Base-by-base conservation (phyloP, 2,797 vertebrate genomes). In the Phoeniculus purpureus region DNA sequence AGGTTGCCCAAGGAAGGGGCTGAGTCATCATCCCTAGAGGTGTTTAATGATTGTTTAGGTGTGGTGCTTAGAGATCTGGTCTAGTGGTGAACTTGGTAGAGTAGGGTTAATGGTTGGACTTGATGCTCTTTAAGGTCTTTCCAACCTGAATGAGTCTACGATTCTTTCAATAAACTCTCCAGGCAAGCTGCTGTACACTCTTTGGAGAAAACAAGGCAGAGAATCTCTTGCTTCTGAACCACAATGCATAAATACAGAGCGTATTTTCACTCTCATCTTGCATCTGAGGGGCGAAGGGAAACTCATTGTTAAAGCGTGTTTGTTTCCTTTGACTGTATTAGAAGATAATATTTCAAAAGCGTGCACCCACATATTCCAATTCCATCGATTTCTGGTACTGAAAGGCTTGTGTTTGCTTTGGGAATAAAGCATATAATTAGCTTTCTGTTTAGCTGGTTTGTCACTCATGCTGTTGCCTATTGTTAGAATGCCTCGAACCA, bases 401-500 rank as follows among this genome's bases (percentile, higher is more conserved):
- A 92, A 91, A 87, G 64, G 15, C 18, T 51, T 40, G 2, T 85
- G 25, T 56, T 90, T 51, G 23, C 65, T 92, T 79, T 76, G 51
- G 43, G 71, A 37, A 93, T 85, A 86, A 86, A 94, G 52, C 2
- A 3, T 88, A 89, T 60, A 0, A 50, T 54, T n/a, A 2, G 4
- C 52, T 89, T 89, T 93, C 10, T 19, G 62, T 45, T 74, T 80
- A 74, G 40, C 45, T 77, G 59, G 43, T 88, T 92, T 94, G 85
- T 81, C 43, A 85, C 85, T 90, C 45, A 51, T 47, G 50, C 59
- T 84, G 50, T 37, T 26, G 86, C 8, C 56, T 26, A 61, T 37
- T 84, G 51, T 87, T 80, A 85, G 83, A 82, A 93, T 90, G 92
- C 51, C n/a, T 51, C 74, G 58, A 86, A 91, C 45, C 51, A 92